These are phyloP conservation scores for Celastrina argiolus DNA, from an alignment of 2,888 invertebrate species.

Conservation along the genomic window DNA sequence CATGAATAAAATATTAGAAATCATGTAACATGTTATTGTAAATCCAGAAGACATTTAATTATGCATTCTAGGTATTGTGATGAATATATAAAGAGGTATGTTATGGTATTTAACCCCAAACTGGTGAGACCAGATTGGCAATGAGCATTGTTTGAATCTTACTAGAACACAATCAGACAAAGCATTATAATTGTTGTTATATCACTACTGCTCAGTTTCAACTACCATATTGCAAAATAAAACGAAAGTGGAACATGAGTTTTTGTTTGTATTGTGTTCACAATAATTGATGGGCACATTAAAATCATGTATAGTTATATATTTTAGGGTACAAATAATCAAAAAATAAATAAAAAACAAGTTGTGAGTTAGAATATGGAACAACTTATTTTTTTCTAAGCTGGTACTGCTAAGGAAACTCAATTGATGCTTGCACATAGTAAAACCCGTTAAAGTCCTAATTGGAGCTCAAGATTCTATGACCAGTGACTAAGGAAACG, in stretches of 20 bases:
- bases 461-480: neutral
- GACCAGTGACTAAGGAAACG: slow-evolving; percentile 20
- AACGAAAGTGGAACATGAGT: neutral
- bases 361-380: neutral
- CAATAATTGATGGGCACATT: neutral
- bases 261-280: neutral
- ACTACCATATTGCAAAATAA: slow-evolving; percentile 3
- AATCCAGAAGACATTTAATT: neutral
- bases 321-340: neutral
- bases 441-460: neutral
- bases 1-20: neutral
- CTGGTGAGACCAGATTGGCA: neutral
- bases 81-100: neutral
- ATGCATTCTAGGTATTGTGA: too few species aligned
- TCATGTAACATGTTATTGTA: too few species aligned
- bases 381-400: neutral
- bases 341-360: neutral
- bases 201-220: neutral
- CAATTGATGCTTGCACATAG: neutral
- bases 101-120: neutral
- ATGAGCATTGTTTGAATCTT: neutral
- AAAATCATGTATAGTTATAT: neutral
- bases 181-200: neutral
- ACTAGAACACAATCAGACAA: neutral
- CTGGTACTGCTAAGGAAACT: neutral